phyloP scores from a whole-genome alignment of 2,113 vertebrate species.

The Anthoscopus minutus region DNA sequence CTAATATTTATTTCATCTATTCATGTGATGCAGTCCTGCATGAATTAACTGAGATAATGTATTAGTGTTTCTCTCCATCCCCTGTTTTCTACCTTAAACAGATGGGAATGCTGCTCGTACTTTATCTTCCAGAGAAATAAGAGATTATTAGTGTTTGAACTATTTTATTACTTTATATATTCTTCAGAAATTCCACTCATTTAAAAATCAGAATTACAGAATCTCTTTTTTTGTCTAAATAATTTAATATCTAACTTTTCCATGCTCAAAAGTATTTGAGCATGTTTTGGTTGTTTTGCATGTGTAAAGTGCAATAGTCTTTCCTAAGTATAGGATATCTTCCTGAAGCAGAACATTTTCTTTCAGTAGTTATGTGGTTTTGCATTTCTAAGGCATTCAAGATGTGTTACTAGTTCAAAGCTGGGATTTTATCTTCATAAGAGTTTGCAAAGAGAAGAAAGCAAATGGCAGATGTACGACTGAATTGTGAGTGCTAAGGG shows the following conservation, averaged over 20 bases:
- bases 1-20: conserved; percentile 32
- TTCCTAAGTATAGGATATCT: not conserved
- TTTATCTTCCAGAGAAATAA: conserved; percentile 10
- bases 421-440: not conserved
- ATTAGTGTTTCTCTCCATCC: conserved; percentile 42
- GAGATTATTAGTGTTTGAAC: not conserved
- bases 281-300: not conserved
- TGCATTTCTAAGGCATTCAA: not conserved
- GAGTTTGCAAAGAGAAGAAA: not conserved
- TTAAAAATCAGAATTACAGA: not conserved
- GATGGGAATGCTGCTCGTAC: conserved; percentile 30
- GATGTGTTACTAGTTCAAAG: not conserved
- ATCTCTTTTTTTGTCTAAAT: not conserved
- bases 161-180: not conserved
- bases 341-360: not conserved
- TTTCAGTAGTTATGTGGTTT: not conserved
- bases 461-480: not conserved
- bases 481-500: not conserved
- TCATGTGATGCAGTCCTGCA: not conserved
- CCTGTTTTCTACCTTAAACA: conserved; percentile 31
- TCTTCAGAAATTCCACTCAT: not conserved
- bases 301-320: not conserved
- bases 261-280: not conserved
- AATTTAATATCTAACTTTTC: not conserved
- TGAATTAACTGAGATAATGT: conserved; percentile 54